A percentile compares a stretch with the other conserved stretches of the same genome.
Evolutionary conservation across 2,888 invertebrate species (phyloP).

Genomic region (Caenorhabditis zanzibari): DNA sequence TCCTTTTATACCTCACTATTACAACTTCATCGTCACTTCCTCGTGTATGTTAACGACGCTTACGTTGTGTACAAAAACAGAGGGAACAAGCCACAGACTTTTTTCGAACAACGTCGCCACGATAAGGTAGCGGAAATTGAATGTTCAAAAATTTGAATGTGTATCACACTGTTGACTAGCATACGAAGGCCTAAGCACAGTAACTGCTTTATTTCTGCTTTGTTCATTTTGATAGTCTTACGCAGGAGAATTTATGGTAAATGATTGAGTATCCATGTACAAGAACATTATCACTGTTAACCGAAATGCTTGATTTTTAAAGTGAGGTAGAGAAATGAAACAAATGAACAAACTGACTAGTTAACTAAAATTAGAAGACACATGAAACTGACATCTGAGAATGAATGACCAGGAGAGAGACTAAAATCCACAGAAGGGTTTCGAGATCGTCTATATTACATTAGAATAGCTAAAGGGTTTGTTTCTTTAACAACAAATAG

Average conservation of each 20-base stretch:
- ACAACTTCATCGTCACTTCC: slow-evolving; percentile 23
- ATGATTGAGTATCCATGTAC: slow-evolving; percentile 31
- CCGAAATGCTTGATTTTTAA: background rate
- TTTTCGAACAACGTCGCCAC: no score
- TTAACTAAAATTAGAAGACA: background rate
- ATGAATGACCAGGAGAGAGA: background rate
- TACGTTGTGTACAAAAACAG: background rate
- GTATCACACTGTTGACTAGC: no score
- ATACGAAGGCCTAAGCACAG: no score
- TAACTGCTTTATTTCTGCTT: background rate
- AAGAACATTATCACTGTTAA: slow-evolving; percentile 6
- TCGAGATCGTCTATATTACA: background rate
- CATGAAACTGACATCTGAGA: background rate
- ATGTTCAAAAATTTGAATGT: no score
- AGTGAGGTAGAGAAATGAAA: slow-evolving; percentile 18
- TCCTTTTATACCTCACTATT: slow-evolving; percentile 1
- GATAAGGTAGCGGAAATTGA: no score
- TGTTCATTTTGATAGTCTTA: background rate
- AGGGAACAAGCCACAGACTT: background rate
- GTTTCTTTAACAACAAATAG: background rate
- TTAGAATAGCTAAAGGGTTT: slow-evolving; percentile 17
- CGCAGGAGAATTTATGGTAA: slow-evolving; percentile 12
- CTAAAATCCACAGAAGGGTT: background rate
- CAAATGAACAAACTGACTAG: background rate
- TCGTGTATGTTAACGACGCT: slow-evolving; percentile 10